Conservation (phyloP, 1,140 invertebrate genomes). For the Formica exsecta region DNA sequence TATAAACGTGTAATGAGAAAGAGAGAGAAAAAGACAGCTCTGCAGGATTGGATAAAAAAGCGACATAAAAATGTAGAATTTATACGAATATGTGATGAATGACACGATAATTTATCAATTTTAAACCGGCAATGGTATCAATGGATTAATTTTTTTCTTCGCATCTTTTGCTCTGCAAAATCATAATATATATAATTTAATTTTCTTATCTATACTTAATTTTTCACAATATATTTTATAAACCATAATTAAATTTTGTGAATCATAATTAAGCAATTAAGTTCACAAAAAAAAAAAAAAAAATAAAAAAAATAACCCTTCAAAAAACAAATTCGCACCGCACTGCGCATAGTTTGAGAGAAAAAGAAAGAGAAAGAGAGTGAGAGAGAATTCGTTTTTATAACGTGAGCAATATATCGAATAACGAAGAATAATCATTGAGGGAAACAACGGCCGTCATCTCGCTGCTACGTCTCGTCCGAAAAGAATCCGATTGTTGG, state of each 20-base stretch:
- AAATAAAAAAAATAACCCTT: neutral
- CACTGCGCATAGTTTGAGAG: conserved; percentile 22
- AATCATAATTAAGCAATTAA: neutral
- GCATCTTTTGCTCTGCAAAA: too few relatives aligned
- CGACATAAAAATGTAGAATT: conserved; percentile 22
- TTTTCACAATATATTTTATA: neutral
- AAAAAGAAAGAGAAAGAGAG: conserved; percentile 14
- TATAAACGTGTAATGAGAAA: neutral
- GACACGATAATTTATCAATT: conserved; percentile 5
- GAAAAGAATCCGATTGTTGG: conserved; percentile 52
- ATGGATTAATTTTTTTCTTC: neutral
- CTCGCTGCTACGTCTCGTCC: conserved; percentile 24
- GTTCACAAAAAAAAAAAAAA: neutral
- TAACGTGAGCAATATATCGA: neutral
- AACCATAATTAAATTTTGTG: neutral
- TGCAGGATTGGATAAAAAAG: neutral
- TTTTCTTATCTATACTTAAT: neutral
- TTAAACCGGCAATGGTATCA: conserved; percentile 22
- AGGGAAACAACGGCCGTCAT: conserved; percentile 4
- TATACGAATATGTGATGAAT: conserved; percentile 40
- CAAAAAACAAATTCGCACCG: neutral
- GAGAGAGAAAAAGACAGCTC: neutral
- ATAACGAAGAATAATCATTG: conserved; percentile 22
- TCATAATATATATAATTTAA: neutral
- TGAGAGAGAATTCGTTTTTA: conserved; percentile 17